Percentiles rank a stretch among this genome's conserved stretches.
These are phyloP conservation scores for Drosophila novamexicana DNA, from an alignment of 1,140 invertebrate species.

Conservation along the genomic window DNA sequence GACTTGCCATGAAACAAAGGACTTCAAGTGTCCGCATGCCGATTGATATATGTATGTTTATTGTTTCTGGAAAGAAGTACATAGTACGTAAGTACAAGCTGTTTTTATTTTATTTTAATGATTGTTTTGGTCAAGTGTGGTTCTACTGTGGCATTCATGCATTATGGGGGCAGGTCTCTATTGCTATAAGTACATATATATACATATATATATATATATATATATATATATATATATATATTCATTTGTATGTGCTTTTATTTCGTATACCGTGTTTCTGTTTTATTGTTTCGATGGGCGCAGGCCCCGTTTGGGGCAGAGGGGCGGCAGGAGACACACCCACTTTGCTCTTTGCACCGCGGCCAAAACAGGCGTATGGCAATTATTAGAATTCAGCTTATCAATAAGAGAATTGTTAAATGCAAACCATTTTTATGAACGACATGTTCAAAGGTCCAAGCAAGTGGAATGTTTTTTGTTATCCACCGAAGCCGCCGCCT, in stretches of 20 bases:
- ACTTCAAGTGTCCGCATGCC: neutral
- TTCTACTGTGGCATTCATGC: conserved; percentile 8
- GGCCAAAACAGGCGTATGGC: neutral
- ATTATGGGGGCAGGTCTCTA: conserved; percentile 38
- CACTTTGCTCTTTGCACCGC: conserved; percentile 45
- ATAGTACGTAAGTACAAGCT: neutral
- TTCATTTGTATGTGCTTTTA: too few relatives aligned
- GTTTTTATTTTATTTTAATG: neutral
- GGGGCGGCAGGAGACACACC: conserved; percentile 30
- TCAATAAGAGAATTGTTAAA: conserved; percentile 35
- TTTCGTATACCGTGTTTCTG: neutral
- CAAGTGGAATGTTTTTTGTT: conserved; percentile 7
- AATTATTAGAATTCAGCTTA: conserved; percentile 34
- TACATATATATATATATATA: neutral
- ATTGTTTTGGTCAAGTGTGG: neutral
- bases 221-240: neutral
- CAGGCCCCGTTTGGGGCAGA: neutral
- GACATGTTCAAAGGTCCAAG: conserved; percentile 25
- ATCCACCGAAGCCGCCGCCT: neutral
- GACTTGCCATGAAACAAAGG: neutral
- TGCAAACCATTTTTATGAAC: conserved; percentile 19
- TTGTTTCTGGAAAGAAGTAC: neutral
- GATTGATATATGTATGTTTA: neutral
- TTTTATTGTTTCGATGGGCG: conserved; percentile 10
- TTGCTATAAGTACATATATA: conserved; percentile 2